phyloP scores from a whole-genome alignment of 1,140 invertebrate genomes.

The Teleogryllus occipitalis region DNA sequence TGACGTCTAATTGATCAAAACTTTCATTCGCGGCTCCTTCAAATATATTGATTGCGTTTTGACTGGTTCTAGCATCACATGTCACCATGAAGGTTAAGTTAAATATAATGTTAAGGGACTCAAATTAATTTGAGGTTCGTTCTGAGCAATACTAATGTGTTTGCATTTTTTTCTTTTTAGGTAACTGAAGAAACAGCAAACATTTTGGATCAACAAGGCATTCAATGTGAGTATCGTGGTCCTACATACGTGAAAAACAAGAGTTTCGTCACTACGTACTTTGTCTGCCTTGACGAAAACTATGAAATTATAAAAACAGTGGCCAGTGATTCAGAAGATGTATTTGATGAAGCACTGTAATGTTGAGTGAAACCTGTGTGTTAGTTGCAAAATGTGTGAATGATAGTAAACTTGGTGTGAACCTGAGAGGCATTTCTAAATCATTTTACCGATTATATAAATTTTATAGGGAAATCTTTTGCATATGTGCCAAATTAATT shows the following conservation, averaged over 20 bases:
- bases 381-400: no score
- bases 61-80: neutral
- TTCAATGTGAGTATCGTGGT: constrained; percentile 60
- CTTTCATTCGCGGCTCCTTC: neutral
- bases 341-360: neutral
- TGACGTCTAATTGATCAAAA: neutral
- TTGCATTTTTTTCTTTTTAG: constrained; percentile 33
- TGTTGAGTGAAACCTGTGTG: no score
- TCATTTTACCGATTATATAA: no score
- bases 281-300: constrained; percentile 55
- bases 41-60: neutral
- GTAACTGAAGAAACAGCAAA: constrained; percentile 64
- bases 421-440: no score
- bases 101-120: neutral
- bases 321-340: neutral
- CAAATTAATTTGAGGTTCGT: neutral
- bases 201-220: constrained; percentile 55
- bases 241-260: constrained; percentile 68
- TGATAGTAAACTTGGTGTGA: no score
- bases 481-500: no score
- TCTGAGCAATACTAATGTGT: neutral
- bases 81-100: neutral
- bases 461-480: no score
- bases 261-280: constrained; percentile 63
- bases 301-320: constrained; percentile 37